Evolutionary conservation across 2,888 invertebrate genomes (phyloP).

Genomic region (Vandiemenella viatica): DNA sequence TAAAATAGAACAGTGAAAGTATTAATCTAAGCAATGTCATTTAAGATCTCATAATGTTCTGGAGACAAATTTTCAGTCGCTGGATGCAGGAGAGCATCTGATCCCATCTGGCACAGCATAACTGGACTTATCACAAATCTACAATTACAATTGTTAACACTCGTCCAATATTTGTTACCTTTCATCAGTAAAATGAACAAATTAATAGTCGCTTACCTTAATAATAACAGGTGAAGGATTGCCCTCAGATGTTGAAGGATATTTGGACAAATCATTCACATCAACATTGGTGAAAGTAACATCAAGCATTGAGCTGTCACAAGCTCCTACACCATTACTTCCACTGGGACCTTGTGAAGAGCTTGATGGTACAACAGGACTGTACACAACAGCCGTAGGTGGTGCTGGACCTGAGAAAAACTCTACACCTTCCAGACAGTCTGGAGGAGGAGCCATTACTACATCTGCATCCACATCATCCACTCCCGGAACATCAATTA

Average conservation of each 20-base stretch:
- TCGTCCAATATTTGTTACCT: too few relatives aligned
- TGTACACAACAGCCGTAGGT: conserved; percentile 26
- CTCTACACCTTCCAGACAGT: conserved; percentile 25
- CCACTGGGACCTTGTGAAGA: background rate
- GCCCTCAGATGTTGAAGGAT: conserved; percentile 16
- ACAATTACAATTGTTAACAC: too few relatives aligned
- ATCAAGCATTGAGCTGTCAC: conserved; percentile 8
- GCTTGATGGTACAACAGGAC: conserved; percentile 19
- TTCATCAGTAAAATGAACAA: too few relatives aligned
- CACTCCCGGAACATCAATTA: conserved; percentile 28
- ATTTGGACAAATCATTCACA: conserved; percentile 11
- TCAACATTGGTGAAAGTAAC: conserved; percentile 7
- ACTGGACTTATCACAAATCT: too few relatives aligned
- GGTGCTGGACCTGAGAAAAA: conserved; percentile 25
- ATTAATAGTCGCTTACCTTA: background rate
- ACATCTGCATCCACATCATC: conserved; percentile 22
- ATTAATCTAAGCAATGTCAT: too few relatives aligned
- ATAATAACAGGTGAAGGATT: conserved; percentile 8
- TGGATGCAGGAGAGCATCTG: too few relatives aligned
- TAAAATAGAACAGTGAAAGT: too few relatives aligned
- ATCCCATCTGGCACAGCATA: too few relatives aligned
- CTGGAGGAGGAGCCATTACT: conserved; percentile 21
- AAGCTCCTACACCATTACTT: conserved; percentile 15
- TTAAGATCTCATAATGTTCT: too few relatives aligned
- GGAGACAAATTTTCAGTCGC: too few relatives aligned